Conservation (phyloP, 2,888 invertebrate genomes). For the Eilema griseolum region DNA sequence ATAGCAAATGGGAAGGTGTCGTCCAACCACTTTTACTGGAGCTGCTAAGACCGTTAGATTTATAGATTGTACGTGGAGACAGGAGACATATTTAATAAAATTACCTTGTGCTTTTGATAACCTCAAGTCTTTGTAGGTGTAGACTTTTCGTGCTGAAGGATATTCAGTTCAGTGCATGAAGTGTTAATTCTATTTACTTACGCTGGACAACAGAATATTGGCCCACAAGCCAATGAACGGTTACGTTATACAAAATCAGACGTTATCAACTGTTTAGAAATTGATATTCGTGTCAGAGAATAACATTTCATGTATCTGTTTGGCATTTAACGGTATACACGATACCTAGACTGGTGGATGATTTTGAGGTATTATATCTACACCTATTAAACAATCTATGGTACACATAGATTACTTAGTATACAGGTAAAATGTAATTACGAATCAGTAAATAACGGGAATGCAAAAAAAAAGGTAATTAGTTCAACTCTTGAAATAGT, state of each 20-base stretch:
- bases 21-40: conserved; percentile 64
- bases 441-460: too few relatives aligned
- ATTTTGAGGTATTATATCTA: too few relatives aligned
- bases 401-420: too few relatives aligned
- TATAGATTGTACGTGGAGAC: conserved; percentile 67
- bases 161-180: conserved; percentile 31
- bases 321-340: conserved; percentile 50
- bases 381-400: too few relatives aligned
- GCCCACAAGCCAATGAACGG: conserved; percentile 48
- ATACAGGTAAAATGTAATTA: too few relatives aligned
- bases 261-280: conserved; percentile 51
- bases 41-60: conserved; percentile 66
- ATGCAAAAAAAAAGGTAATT: too few relatives aligned
- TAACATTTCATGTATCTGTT: conserved; percentile 54
- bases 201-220: conserved; percentile 38
- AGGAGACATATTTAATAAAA: conserved; percentile 68
- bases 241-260: conserved; percentile 43
- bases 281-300: conserved; percentile 47
- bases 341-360: too few relatives aligned
- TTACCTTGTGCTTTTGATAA: conserved; percentile 31
- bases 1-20: conserved; percentile 65
- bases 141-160: conserved; percentile 22
- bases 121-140: conserved; percentile 24
- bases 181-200: conserved; percentile 49
- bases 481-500: too few relatives aligned